Evolutionary conservation across 2,888 invertebrate species (phyloP), one percentile per base, ranked within the genome.

Genomic region (Brachylomia viminalis): DNA sequence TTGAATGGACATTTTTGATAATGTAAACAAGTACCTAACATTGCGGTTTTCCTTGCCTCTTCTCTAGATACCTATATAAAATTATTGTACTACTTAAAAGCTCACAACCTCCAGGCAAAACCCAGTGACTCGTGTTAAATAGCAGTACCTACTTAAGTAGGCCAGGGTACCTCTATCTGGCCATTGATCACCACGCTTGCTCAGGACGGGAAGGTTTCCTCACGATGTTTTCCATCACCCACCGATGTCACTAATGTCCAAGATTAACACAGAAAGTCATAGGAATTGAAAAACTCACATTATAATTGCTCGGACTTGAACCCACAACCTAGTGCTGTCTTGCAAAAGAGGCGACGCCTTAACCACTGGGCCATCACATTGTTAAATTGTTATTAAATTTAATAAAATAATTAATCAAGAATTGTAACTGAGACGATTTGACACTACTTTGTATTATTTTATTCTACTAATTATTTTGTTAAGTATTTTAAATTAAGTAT

Each of bases 41-140:
- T 52, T 45, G 27, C 3, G 45, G 33, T 23, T 62, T 80, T 62
- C 27, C 61, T 56, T 54, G 42, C 23, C 3, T n/a, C 61, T 38
- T 62, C 11, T 27, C 20, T 42, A 58, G n/a, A n/a, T n/a, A n/a
- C 17, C 30, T 75, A 62, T 23, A 47, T 56, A 54, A 70, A 6
- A 30, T 61, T 17, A 30, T n/a, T 49, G 10, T 33, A n/a, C 30
- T 30, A 38, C 20, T 17, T 58, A 58, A 8, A 47, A 33, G 30
- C 42, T 30, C 8, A 42, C 8, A 62, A 65, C 52, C 7, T 52
- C 52, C 42, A 58, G 45, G 45, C 45, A 72, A 78, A 78, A 47
- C 52, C 64, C 79, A 20, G 33, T 79, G 52, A 80, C 33, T 59
- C 27, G 38, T 61, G 47, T 30, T 30, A 20, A 30, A 52, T 54